Conservation (phyloP, 2,888 invertebrate species). For the Rhabditophanes sp. region DNA sequence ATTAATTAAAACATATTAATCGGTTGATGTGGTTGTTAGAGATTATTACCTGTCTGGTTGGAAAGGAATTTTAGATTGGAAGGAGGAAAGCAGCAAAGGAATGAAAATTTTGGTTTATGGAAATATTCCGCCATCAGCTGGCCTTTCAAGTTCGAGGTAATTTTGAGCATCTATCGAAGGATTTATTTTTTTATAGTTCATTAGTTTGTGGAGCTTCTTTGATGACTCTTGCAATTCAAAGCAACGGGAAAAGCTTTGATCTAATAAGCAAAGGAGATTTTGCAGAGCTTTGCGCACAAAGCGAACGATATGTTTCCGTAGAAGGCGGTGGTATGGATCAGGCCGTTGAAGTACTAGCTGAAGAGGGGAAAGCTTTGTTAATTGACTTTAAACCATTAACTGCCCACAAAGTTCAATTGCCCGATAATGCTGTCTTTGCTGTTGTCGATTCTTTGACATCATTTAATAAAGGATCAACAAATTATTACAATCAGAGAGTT, state of each 20-base stretch:
- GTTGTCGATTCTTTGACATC: slow-evolving; percentile 63
- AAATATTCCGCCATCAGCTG: slow-evolving; percentile 75
- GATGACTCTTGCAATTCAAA: slow-evolving; percentile 57
- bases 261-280: slow-evolving; percentile 47
- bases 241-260: no score
- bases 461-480: slow-evolving; percentile 79
- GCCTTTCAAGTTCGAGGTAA: slow-evolving; percentile 90
- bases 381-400: slow-evolving; percentile 80
- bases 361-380: slow-evolving; percentile 34
- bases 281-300: slow-evolving; percentile 72
- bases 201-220: slow-evolving; percentile 81
- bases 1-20: no score
- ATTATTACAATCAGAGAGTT: slow-evolving; percentile 75
- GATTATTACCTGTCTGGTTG: slow-evolving; percentile 85
- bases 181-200: no score
- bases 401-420: slow-evolving; percentile 62
- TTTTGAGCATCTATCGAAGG: no score
- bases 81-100: slow-evolving; percentile 15
- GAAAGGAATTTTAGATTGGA: slow-evolving; percentile 61
- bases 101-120: slow-evolving; percentile 37
- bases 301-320: slow-evolving; percentile 86
- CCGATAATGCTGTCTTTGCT: slow-evolving; percentile 68
- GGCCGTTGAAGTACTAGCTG: slow-evolving; percentile 81
- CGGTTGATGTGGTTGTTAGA: no score
- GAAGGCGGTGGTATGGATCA: slow-evolving; percentile 99